Evolutionary conservation across 1,140 invertebrate species (phyloP), one percentile per base, ranked within the genome.

Genomic region (Cheumatopsyche charites): DNA sequence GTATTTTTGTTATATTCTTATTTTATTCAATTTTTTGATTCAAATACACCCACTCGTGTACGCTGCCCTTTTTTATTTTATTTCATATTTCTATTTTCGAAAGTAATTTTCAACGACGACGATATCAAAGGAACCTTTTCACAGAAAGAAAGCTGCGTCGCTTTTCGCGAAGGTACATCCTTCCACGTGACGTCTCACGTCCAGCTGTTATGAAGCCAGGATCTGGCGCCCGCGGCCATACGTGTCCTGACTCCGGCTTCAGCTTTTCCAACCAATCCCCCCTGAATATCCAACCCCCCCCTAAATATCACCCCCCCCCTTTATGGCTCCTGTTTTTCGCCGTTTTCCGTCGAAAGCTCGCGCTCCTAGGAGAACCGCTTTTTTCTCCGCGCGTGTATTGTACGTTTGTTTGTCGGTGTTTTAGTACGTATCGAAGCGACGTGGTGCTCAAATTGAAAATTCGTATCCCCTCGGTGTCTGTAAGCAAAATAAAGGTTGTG

Each of bases 171-270:
- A 21, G 23, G 63, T 49, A n/a, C 26, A 5, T n/a, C 17, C 42
- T 42, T 49, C 63, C 17, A 41, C 25, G 63, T 49, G 45, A 66
- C 42, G 63, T 66, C 63, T 66, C 63, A 66, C 63, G 63, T 66
- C 42, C 63, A n/a, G 23, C 63, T 25, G 63, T 66, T 66, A 66
- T 66, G 63, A 66, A 66, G 45, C 42, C 4, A 26, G 63, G 63
- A 29, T 66, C 36, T 23, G 43, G 12, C 45, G 63, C 63, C 63
- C 63, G 42, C 42, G 63, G 63, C 43, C 6, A 9, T 29, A 29
- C 63, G 63, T 66, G 63, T 66, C 19, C 42, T 26, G 63, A 66
- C 25, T 66, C 13, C 42, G 17, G 43, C 17, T 25, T 41, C 23
- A 17, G 19, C 26, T 4, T 4, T 4, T 29, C 62, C 41, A n/a